phyloP scores from a whole-genome alignment of 2,113 vertebrate genomes.

The Labeo rohita region DNA sequence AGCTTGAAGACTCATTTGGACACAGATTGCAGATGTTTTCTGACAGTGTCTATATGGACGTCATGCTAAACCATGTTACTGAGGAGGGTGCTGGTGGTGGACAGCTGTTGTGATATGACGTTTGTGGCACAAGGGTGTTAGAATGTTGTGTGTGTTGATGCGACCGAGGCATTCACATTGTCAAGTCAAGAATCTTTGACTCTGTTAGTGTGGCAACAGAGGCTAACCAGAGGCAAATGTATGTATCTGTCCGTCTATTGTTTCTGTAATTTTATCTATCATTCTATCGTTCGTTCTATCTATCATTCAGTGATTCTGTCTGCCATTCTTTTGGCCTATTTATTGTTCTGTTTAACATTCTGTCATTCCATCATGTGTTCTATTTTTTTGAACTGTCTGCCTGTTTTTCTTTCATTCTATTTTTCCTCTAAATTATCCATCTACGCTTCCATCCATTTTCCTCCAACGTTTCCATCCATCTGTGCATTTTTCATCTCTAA shows the following conservation, averaged over 20 bases:
- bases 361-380: too few relatives aligned
- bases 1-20: neutral
- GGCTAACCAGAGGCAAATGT: neutral
- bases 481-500: too few relatives aligned
- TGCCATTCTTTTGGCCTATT: neutral
- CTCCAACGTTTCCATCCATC: too few relatives aligned
- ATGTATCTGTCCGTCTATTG: neutral
- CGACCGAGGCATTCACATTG: conserved; percentile 12
- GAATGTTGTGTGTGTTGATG: conserved; percentile 1
- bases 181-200: too few relatives aligned
- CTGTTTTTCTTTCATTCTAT: too few relatives aligned
- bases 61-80: neutral
- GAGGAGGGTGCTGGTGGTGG: neutral
- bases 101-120: conserved; percentile 23
- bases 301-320: neutral
- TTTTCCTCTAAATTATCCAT: too few relatives aligned
- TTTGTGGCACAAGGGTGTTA: neutral
- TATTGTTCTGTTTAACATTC: too few relatives aligned
- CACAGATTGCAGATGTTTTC: conserved; percentile 10
- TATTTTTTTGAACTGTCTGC: too few relatives aligned
- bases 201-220: too few relatives aligned
- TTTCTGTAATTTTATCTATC: neutral
- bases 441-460: too few relatives aligned
- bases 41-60: neutral
- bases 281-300: neutral